Conservation (phyloP, 92 coral and sea anemone genomes). For the Ricordea florida region DNA sequence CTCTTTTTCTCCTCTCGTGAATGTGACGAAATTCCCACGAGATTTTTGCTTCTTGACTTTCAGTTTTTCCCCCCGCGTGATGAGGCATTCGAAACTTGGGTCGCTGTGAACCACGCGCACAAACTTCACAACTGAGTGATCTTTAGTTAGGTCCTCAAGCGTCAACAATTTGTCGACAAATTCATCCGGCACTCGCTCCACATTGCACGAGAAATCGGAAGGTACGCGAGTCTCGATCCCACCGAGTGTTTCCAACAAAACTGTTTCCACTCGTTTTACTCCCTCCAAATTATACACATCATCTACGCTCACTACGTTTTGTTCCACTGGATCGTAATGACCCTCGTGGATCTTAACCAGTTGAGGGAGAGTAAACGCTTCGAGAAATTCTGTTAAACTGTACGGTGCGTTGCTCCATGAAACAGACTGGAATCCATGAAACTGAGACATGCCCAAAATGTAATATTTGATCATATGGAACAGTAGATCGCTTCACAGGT, state of each 20-base stretch:
- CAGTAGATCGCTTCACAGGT: too few species aligned
- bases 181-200: constrained; percentile 37
- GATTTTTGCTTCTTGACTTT: neutral
- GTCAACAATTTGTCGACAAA: constrained; percentile 23
- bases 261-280: constrained; percentile 25
- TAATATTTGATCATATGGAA: too few species aligned
- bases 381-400: constrained; percentile 26
- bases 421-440: neutral
- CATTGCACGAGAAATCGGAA: constrained; percentile 8
- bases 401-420: neutral
- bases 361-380: constrained; percentile 37
- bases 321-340: neutral
- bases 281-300: constrained; percentile 6
- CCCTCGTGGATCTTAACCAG: constrained; percentile 31
- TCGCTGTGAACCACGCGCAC: constrained; percentile 45
- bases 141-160: constrained; percentile 7
- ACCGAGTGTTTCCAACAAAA: neutral
- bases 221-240: constrained; percentile 35
- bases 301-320: constrained; percentile 8
- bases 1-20: constrained; percentile 12
- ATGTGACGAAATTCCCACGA: constrained; percentile 6
- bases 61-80: constrained; percentile 12
- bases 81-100: constrained; percentile 16
- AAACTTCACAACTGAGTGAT: constrained; percentile 32
- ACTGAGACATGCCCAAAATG: neutral